phyloP scores from a whole-genome alignment of 2,888 invertebrate genomes.

The Drepanosiphum platanoidis region DNA sequence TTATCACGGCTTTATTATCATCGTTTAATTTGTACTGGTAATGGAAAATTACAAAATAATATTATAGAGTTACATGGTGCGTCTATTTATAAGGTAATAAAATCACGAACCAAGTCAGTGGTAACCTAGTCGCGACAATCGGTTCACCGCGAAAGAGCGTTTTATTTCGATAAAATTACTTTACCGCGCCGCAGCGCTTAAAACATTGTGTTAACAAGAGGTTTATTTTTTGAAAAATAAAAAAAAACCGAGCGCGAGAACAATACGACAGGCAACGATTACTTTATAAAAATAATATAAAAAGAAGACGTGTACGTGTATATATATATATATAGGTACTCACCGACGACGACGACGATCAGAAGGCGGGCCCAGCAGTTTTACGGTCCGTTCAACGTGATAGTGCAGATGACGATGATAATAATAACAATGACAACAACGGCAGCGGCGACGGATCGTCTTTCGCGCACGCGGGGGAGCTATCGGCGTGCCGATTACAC shows the following conservation, averaged over 20 bases:
- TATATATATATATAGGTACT: background rate
- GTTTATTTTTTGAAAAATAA: too few relatives aligned
- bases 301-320: too few relatives aligned
- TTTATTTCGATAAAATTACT: too few relatives aligned
- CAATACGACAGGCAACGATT: too few relatives aligned
- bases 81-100: too few relatives aligned
- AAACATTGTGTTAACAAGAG: too few relatives aligned
- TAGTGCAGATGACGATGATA: background rate
- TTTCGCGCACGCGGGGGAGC: background rate
- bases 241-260: too few relatives aligned
- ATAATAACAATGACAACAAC: background rate
- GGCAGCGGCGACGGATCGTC: background rate
- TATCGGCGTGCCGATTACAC: slow-evolving; percentile 36
- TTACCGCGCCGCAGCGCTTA: too few relatives aligned
- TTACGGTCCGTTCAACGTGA: background rate
- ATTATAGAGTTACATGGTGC: background rate
- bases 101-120: background rate
- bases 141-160: background rate
- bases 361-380: too few relatives aligned
- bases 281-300: too few relatives aligned
- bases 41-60: background rate
- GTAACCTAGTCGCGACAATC: background rate
- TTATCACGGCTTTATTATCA: background rate
- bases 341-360: background rate
- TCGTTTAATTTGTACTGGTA: too few relatives aligned